phyloP scores from a whole-genome alignment of 2,113 vertebrate genomes.

The Corydoras sp. region DNA sequence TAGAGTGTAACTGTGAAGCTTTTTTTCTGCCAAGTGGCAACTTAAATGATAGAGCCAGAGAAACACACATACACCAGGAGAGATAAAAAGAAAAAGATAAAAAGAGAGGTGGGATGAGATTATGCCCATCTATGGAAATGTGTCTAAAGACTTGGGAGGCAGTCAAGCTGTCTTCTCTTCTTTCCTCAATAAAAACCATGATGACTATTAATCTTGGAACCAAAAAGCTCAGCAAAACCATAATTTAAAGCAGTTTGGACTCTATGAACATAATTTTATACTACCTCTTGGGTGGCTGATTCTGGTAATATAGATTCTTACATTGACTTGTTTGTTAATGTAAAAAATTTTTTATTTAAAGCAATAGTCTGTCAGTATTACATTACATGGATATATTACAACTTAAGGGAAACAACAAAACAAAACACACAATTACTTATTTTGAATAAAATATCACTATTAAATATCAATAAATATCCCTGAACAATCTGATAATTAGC shows the following conservation, averaged over 20 bases:
- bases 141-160: not conserved
- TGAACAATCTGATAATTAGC: no score
- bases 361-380: no score
- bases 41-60: slow-evolving; percentile 2
- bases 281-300: not conserved
- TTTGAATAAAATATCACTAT: no score
- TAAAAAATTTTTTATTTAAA: no score
- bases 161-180: not conserved
- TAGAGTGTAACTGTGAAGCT: not conserved
- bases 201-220: not conserved
- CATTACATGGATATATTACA: no score
- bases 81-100: slow-evolving; percentile 18
- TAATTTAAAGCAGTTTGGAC: not conserved
- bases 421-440: no score
- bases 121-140: not conserved
- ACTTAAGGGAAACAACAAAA: no score
- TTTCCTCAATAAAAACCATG: not conserved
- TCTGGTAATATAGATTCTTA: not conserved
- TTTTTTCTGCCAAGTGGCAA: not conserved
- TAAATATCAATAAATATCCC: no score
- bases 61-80: slow-evolving; percentile 18
- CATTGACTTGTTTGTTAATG: no score
- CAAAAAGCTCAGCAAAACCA: not conserved
- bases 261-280: not conserved
- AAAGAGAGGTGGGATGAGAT: slow-evolving; percentile 4